Evolutionary conservation across 2,797 vertebrate genomes (phyloP).

Genomic region (Esox lucius): DNA sequence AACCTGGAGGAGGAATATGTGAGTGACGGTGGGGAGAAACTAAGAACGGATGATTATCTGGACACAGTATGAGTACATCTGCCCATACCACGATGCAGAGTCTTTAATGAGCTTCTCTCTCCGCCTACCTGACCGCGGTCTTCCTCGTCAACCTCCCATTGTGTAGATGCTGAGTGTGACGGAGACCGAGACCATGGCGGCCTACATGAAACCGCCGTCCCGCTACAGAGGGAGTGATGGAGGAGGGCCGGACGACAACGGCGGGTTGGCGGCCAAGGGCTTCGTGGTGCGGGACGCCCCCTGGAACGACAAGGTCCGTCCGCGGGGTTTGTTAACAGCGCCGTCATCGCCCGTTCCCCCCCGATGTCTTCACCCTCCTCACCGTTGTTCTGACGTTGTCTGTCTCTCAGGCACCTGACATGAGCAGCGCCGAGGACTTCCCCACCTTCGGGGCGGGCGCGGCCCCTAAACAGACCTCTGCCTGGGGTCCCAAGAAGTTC

Average conservation of each 20-base stretch:
- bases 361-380: not conserved
- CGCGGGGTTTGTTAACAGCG: no score
- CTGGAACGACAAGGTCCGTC: conserved; percentile 78
- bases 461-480: conserved; percentile 74
- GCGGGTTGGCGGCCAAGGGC: conserved; percentile 69
- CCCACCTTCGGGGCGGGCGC: conserved; percentile 76
- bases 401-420: conserved; percentile 72
- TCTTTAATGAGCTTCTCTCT: not conserved
- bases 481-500: conserved; percentile 81
- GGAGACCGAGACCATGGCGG: conserved; percentile 81
- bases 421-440: conserved; percentile 83
- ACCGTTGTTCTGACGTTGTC: not conserved
- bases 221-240: conserved; percentile 61
- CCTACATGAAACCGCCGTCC: conserved; percentile 84
- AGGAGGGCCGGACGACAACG: conserved; percentile 64
- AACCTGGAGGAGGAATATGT: conserved; percentile 85
- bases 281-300: conserved; percentile 79
- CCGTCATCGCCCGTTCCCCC: not conserved
- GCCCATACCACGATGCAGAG: not conserved
- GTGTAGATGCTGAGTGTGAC: conserved; percentile 81
- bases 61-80: not conserved
- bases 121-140: not conserved
- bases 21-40: conserved; percentile 44
- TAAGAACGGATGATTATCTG: not conserved
- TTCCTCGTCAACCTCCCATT: not conserved